phyloP scores from a whole-genome alignment of 2,797 vertebrate genomes.

The Mastacembelus armatus region DNA sequence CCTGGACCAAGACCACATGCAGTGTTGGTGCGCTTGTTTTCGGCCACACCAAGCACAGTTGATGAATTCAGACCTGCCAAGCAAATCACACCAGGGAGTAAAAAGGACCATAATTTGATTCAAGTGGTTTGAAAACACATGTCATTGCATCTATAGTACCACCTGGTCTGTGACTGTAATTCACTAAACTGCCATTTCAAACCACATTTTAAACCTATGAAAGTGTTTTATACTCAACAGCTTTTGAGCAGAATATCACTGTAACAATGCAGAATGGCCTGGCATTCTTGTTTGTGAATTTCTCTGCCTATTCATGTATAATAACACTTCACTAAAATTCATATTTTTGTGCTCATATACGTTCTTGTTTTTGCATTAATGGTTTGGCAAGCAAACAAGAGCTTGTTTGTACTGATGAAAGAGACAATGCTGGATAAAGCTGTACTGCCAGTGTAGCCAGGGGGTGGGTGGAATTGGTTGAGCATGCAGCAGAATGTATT shows the following conservation, averaged over 20 bases:
- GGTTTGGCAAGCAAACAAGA: constrained; percentile 25
- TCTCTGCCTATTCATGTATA: constrained; percentile 1
- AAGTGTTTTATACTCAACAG: no score
- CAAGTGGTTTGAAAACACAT: no score
- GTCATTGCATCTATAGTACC: no score
- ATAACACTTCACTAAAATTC: background rate
- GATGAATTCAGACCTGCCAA: no score
- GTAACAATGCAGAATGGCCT: background rate
- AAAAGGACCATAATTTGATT: no score
- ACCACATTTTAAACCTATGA: background rate
- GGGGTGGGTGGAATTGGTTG: constrained; percentile 56
- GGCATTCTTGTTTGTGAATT: background rate
- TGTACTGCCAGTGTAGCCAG: constrained; percentile 42
- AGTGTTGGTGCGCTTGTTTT: no score
- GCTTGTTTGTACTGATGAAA: constrained; percentile 39
- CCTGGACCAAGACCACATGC: no score
- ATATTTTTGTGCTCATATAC: constrained; percentile 11
- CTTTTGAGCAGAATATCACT: background rate
- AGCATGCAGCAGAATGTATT: constrained; percentile 57
- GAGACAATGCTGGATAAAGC: constrained; percentile 58
- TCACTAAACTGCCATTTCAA: background rate
- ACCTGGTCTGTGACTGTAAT: no score
- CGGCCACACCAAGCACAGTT: no score
- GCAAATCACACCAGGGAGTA: no score
- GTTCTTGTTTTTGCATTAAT: constrained; percentile 32